phyloP scores from a whole-genome alignment of 2,888 invertebrate species.

The Chelonus formosanus region DNA sequence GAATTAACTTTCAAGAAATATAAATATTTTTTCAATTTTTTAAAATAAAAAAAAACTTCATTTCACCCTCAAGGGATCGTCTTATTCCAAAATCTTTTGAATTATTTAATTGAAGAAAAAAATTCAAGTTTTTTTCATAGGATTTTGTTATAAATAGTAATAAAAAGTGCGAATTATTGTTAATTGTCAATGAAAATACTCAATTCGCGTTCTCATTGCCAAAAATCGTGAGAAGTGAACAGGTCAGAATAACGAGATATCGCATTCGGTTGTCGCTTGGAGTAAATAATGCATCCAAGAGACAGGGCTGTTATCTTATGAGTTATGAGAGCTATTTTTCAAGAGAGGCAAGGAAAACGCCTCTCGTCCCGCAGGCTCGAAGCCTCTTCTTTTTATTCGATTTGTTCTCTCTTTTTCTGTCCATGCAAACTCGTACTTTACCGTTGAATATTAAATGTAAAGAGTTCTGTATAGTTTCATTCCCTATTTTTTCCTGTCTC shows the following conservation, averaged over 20 bases:
- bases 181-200: no score
- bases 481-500: no score
- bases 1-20: no score
- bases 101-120: no score
- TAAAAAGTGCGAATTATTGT: no score
- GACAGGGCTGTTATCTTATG: slow-evolving; percentile 52
- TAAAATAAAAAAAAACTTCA: no score
- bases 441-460: not conserved
- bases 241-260: slow-evolving; percentile 34
- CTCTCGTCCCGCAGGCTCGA: slow-evolving; percentile 37
- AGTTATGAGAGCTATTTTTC: slow-evolving; percentile 54
- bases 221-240: not conserved
- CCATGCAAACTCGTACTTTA: slow-evolving; percentile 33
- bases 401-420: slow-evolving; percentile 25
- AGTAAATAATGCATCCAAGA: slow-evolving; percentile 52
- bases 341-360: slow-evolving; percentile 46
- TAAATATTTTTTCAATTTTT: no score
- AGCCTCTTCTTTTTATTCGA: slow-evolving; percentile 22
- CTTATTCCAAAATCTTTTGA: no score
- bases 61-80: no score
- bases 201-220: no score
- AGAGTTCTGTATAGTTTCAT: not conserved
- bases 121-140: no score
- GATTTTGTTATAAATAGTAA: no score
- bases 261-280: slow-evolving; percentile 37